Conservation (phyloP, 2,888 invertebrate species). For the Muscina levida region DNA sequence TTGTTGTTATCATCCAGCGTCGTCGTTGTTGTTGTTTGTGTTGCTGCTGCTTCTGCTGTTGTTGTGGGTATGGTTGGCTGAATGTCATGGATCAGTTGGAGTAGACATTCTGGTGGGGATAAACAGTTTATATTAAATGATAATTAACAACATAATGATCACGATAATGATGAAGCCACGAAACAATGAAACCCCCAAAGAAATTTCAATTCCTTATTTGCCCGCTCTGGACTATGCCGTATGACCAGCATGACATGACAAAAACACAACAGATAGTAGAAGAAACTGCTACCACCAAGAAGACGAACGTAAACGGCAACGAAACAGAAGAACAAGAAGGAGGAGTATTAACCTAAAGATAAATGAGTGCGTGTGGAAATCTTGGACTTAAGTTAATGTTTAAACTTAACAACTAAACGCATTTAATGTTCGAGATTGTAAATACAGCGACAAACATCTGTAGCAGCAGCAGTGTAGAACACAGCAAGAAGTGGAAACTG, state of each 20-base stretch:
- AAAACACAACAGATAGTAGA: not conserved
- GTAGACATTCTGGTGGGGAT: slow-evolving; percentile 67
- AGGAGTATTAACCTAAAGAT: not conserved
- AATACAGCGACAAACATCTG: too few relatives aligned
- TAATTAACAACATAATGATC: slow-evolving; percentile 58
- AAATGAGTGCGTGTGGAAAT: slow-evolving; percentile 35
- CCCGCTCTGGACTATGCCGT: not conserved
- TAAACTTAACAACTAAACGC: not conserved
- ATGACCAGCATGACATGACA: slow-evolving; percentile 59
- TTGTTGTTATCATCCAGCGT: too few relatives aligned
- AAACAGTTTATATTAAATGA: slow-evolving; percentile 44
- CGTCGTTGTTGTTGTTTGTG: not conserved
- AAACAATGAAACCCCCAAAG: not conserved
- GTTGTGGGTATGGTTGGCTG: slow-evolving; percentile 71
- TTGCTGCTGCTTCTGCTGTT: not conserved
- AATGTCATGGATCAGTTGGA: slow-evolving; percentile 77
- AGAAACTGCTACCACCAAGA: not conserved
- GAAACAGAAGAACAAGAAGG: not conserved
- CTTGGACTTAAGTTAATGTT: slow-evolving; percentile 20
- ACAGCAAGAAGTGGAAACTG: not conserved
- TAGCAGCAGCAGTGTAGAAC: too few relatives aligned
- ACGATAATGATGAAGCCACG: slow-evolving; percentile 43
- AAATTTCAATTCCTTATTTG: slow-evolving; percentile 23
- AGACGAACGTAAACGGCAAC: not conserved
- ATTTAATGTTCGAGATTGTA: not conserved